A percentile compares a stretch with the other conserved stretches of the same genome.
These are phyloP conservation scores for Maconellicoccus hirsutus DNA, from an alignment of 1,140 invertebrate species.

Conservation along the genomic window DNA sequence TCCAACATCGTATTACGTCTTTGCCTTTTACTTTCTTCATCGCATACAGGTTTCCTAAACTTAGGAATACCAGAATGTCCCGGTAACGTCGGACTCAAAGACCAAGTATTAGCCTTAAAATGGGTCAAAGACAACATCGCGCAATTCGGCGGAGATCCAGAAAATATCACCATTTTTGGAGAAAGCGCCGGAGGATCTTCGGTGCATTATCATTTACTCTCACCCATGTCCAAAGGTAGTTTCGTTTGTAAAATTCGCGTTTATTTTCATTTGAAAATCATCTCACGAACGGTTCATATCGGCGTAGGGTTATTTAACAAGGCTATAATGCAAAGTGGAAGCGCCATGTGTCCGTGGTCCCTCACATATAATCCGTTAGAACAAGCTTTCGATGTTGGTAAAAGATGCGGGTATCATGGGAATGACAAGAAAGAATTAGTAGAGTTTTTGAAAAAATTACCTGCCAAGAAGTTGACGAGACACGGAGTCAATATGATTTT, in stretches of 20 bases:
- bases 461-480: neutral
- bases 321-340: slow-evolving; percentile 24
- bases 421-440: neutral
- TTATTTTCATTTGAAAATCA: too few relatives aligned
- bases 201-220: slow-evolving; percentile 55
- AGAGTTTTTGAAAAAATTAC: neutral
- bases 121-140: slow-evolving; percentile 80
- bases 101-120: slow-evolving; percentile 73
- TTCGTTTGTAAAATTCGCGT: neutral
- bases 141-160: slow-evolving; percentile 72
- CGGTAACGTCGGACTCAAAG: slow-evolving; percentile 83
- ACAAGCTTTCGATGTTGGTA: neutral
- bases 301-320: slow-evolving; percentile 27
- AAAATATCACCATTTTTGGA: slow-evolving; percentile 77
- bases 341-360: neutral
- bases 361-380: neutral
- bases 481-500: neutral
- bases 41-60: slow-evolving; percentile 36
- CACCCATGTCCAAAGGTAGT: slow-evolving; percentile 41
- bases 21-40: neutral
- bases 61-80: slow-evolving; percentile 50
- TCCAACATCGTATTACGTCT: too few relatives aligned
- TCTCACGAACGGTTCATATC: too few relatives aligned
- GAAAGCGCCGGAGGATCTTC: slow-evolving; percentile 67
- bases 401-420: neutral